Evolutionary conservation across 2,797 vertebrate genomes (phyloP), one percentile per base, ranked within the genome.

Genomic region (Enteromius thamalakanensis): DNA sequence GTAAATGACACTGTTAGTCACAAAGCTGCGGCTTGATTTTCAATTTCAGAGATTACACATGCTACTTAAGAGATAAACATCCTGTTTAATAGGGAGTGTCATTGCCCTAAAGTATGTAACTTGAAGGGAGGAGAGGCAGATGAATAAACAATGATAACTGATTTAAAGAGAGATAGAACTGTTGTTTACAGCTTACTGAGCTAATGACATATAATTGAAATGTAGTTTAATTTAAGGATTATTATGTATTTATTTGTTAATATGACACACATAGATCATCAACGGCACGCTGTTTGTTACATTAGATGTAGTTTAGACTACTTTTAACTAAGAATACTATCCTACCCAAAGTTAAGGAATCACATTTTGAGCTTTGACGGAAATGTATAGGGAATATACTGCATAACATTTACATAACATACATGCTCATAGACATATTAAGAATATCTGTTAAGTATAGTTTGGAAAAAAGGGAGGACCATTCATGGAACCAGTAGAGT

Each of bases 401-500:
- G 26, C 7, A 40, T 79, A 53, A 21, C n/a, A 40, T 17, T 79
- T 55, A 69, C 45, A 69, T 19, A 53, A 55, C 37, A 69, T 2
- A 17, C 12, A 37, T 45, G 40, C 68, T 26, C 23, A 45, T 15
- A 62, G 21, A 67, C 19, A 26, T 69, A 23, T 69, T 23, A 29
- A 29, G 23, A 71, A 17, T 69, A 14, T 67, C 21, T 53, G 64
- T 65, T 7, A 79, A 32, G 42, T 55, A 19, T 3, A 47, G 19
- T 15, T 12, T 32, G 6, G 23, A 71, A 40, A 42, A 53, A 71
- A 17, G 68, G 40, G 11, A 1, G 1, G 55, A 58, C 9, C 42
- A 37, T 72, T 74, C 14, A 45, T 23, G 26, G 9, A 81, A 81
- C 19, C 37, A 64, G 29, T 29, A 70, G 67, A 45, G 82, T 87